phyloP scores from a whole-genome alignment of 2,113 vertebrate species.

The Sciurus niger region DNA sequence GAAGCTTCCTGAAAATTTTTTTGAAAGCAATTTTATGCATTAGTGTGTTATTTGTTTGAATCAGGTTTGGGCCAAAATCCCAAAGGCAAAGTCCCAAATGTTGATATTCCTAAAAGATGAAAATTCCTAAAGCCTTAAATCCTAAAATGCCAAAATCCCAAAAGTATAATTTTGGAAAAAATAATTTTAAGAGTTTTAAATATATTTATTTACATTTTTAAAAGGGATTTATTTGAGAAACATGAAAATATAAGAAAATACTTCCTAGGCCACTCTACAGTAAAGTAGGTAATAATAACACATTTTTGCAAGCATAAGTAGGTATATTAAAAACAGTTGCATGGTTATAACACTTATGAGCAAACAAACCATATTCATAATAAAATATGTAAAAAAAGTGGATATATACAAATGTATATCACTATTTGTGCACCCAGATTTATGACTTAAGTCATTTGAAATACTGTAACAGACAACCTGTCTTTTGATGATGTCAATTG shows the following conservation, averaged over 20 bases:
- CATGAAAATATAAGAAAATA: not conserved
- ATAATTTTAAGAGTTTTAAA: not conserved
- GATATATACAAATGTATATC: not conserved
- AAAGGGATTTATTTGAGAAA: not conserved
- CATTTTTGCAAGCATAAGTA: not conserved
- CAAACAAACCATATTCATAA: not conserved
- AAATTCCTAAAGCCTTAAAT: not conserved
- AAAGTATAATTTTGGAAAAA: not conserved
- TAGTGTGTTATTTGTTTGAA: not conserved
- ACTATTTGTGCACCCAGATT: not conserved
- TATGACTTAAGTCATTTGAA: not conserved
- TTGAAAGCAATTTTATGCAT: not conserved
- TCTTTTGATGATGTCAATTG: not conserved
- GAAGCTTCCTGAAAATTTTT: not conserved
- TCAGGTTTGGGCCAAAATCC: not conserved
- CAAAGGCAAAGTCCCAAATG: not conserved
- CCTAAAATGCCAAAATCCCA: not conserved
- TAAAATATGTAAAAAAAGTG: not conserved
- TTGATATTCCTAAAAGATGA: not conserved
- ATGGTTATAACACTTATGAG: not conserved
- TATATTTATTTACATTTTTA: not conserved
- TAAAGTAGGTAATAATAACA: not conserved
- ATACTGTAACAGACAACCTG: not conserved
- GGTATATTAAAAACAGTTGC: not conserved
- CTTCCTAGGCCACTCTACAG: not conserved